phyloP scores from a whole-genome alignment of 2,888 invertebrate genomes.

The Apodemia duryi region DNA sequence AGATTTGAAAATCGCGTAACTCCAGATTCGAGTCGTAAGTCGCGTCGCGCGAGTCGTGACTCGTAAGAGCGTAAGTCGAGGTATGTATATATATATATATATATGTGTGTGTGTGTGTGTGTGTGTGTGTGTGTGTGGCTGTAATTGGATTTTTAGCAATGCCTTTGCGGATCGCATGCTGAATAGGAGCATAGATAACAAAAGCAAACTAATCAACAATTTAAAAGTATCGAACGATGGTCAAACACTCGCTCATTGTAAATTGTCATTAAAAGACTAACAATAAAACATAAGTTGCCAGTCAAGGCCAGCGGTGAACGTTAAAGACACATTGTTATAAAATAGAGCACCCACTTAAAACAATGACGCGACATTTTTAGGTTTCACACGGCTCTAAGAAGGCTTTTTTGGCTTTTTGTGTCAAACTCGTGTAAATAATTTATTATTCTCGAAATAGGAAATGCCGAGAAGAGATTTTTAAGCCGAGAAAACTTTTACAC shows the following conservation, averaged over 20 bases:
- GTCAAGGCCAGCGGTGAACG: not conserved
- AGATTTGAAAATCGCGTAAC: too few species aligned
- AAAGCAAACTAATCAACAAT: not conserved
- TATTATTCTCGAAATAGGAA: not conserved
- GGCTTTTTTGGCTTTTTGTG: not conserved
- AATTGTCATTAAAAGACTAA: not conserved
- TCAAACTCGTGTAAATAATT: not conserved
- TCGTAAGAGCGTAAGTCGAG: too few species aligned
- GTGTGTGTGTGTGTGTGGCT: too few species aligned
- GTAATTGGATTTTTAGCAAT: too few species aligned
- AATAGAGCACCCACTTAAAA: not conserved
- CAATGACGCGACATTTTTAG: not conserved
- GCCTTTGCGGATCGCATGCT: too few species aligned
- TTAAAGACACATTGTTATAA: not conserved
- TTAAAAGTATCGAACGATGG: not conserved
- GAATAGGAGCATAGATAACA: too few species aligned
- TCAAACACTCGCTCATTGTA: not conserved
- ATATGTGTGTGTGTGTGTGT: too few species aligned
- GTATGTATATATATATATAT: too few species aligned
- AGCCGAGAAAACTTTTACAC: not conserved
- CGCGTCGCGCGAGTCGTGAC: too few species aligned
- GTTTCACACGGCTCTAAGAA: not conserved
- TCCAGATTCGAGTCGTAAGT: too few species aligned
- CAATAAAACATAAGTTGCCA: not conserved
- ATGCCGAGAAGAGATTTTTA: not conserved